Evolutionary conservation across 2,113 vertebrate species (phyloP).

Genomic region (Malurus cyaneus): DNA sequence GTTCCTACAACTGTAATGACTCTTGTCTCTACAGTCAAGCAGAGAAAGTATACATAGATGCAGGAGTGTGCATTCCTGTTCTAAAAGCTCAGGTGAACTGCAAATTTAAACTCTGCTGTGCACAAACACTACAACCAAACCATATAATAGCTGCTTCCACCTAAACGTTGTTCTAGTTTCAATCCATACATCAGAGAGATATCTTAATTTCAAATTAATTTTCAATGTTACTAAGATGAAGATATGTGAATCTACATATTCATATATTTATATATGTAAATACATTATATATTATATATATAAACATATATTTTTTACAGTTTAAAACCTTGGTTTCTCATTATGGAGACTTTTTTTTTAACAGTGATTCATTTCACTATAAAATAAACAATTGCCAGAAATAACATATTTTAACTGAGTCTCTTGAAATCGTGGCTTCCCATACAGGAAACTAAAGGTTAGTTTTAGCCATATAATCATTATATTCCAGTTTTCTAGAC

Average conservation of each 20-base stretch:
- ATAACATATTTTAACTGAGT: conserved; percentile 28
- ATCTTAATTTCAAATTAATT: not conserved
- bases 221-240: not conserved
- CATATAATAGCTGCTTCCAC: not conserved
- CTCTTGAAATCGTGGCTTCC: not conserved
- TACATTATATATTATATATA: not conserved
- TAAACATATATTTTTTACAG: not conserved
- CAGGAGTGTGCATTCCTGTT: not conserved
- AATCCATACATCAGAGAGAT: not conserved
- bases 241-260: not conserved
- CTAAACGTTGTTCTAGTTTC: not conserved
- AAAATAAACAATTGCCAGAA: conserved; percentile 4
- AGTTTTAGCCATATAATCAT: conserved; percentile 2
- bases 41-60: not conserved
- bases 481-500: not conserved
- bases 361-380: not conserved
- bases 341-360: not conserved
- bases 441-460: conserved; percentile 9
- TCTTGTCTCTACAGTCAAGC: not conserved
- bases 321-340: not conserved
- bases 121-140: not conserved
- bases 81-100: not conserved
- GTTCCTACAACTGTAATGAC: too few relatives aligned
- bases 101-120: not conserved
- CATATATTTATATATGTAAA: too few relatives aligned